Percentiles rank a stretch among this genome's conserved stretches.
Conservation (phyloP, 2,113 vertebrate genomes). For the Uria aalge region DNA sequence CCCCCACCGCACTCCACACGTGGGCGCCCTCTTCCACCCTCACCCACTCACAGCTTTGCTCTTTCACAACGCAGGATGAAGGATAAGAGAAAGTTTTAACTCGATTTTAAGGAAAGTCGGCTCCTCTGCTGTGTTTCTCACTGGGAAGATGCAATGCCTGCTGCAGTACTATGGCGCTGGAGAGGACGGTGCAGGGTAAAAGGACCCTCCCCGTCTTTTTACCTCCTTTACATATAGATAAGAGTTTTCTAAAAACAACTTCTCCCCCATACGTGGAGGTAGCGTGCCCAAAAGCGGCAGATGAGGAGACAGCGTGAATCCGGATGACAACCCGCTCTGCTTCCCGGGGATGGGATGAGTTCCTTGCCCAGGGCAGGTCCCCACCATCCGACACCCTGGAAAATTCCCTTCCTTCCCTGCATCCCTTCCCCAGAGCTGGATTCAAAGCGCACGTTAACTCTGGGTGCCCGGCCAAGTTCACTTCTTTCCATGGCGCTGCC, state of each 20-base stretch:
- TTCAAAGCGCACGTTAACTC: neutral
- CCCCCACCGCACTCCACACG: neutral
- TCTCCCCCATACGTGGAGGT: accelerated
- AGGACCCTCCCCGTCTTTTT: neutral
- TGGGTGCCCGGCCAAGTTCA: neutral
- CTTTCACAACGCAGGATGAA: neutral
- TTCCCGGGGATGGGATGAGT: neutral
- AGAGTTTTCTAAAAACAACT: neutral
- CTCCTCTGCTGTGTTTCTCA: neutral
- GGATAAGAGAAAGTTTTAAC: neutral
- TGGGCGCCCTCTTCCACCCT: neutral
- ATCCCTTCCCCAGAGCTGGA: neutral
- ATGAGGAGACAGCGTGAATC: accelerated
- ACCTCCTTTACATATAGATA: neutral
- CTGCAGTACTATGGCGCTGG: neutral
- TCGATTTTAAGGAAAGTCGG: neutral
- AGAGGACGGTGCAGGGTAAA: neutral
- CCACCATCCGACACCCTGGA: neutral
- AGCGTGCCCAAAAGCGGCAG: neutral
- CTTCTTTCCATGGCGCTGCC: neutral
- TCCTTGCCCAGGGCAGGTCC: neutral
- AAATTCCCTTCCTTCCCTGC: neutral
- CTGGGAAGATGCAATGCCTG: neutral
- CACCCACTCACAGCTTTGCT: neutral
- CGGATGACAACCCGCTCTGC: neutral